Evolutionary conservation across 2,797 vertebrate genomes (phyloP).

Genomic region (Pitangus sulphuratus): DNA sequence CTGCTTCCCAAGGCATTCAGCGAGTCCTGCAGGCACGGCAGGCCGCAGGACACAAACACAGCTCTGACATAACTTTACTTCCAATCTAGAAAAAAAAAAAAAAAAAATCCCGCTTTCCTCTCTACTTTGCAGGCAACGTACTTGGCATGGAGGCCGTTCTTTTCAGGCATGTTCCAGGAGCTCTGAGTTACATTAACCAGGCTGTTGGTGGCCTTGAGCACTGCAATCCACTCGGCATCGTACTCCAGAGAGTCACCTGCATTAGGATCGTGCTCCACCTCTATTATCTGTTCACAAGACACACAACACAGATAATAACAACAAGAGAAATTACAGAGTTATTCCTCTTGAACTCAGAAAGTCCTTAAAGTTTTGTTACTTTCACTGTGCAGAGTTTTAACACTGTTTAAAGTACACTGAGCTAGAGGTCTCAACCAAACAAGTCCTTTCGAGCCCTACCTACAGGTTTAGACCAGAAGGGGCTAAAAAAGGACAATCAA

Average conservation of each 20-base stretch:
- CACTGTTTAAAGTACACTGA: neutral
- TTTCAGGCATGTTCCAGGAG: conserved; percentile 91
- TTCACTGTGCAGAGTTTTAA: neutral
- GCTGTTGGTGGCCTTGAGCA: conserved; percentile 88
- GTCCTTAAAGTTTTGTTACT: neutral
- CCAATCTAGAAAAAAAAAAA: neutral
- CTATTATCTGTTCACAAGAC: conserved; percentile 83
- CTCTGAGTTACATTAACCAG: conserved; percentile 83
- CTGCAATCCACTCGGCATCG: conserved; percentile 93
- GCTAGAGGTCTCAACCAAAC: neutral
- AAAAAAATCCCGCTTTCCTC: neutral
- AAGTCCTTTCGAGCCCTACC: neutral
- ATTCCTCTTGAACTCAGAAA: neutral
- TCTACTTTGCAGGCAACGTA: conserved; percentile 51
- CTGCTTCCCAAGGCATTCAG: neutral
- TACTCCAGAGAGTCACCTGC: conserved; percentile 89
- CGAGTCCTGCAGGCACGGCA: neutral
- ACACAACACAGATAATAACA: neutral
- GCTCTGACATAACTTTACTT: neutral
- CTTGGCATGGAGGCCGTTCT: conserved; percentile 89
- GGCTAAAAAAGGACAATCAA: neutral
- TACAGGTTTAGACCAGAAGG: neutral
- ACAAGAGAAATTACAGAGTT: neutral
- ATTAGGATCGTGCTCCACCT: conserved; percentile 86
- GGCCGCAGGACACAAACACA: neutral